phyloP scores from a whole-genome alignment of 2,113 vertebrate species.

The Callipepla squamata region DNA sequence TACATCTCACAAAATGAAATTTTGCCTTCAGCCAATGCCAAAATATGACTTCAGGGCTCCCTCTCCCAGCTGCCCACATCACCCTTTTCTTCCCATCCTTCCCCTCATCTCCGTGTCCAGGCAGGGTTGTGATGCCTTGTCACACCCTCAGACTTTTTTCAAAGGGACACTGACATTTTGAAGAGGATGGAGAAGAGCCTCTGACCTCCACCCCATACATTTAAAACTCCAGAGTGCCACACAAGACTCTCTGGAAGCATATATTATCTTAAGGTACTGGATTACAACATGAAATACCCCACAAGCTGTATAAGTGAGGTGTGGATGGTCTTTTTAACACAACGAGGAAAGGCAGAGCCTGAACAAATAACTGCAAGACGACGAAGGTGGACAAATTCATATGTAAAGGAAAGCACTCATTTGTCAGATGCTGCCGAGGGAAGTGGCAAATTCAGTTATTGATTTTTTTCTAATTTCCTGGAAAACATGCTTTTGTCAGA shows the following conservation, averaged over 20 bases:
- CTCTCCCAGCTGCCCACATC: neutral
- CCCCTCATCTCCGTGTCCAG: neutral
- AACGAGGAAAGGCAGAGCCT: neutral
- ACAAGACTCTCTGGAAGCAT: neutral
- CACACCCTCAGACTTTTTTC: neutral
- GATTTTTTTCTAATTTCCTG: neutral
- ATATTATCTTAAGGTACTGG: neutral
- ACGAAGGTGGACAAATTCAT: neutral
- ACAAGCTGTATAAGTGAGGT: neutral
- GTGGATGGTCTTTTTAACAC: neutral
- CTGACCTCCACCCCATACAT: fast-evolving
- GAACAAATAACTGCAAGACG: neutral
- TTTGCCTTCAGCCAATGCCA: neutral
- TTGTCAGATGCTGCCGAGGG: neutral
- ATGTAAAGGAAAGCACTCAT: neutral
- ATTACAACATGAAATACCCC: neutral
- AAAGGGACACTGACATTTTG: neutral
- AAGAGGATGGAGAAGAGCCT: neutral
- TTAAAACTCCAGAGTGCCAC: neutral
- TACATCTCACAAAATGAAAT: neutral
- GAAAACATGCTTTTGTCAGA: neutral
- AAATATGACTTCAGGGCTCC: neutral
- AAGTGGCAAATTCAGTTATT: neutral
- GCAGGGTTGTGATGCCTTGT: neutral
- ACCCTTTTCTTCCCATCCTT: neutral